Base-by-base conservation (phyloP, 2,113 vertebrate species). In the Gasterosteus nipponicus region DNA sequence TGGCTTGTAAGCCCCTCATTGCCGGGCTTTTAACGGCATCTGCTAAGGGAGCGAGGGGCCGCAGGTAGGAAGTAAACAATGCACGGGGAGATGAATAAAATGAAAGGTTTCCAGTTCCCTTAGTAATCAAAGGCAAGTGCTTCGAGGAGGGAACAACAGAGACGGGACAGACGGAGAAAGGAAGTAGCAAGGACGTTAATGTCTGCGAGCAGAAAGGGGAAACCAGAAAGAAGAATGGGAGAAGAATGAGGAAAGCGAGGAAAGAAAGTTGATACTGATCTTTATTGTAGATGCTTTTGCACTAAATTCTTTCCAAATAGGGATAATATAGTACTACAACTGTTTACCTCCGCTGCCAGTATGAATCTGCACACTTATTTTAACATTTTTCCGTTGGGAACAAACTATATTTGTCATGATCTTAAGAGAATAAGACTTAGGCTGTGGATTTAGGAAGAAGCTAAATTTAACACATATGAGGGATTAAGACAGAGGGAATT, bases 1-100 rank as follows among this genome's bases (percentile, higher is more conserved):
- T 9, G 41, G 41, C 80, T 9, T 31, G 41, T 22, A 10, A 51
- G 71, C 61, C 19, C 79, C 85, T 49, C 12, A 51, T 81, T 75
- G 61, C 62, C 71, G 71, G 47, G 75, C 86, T 88, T 86, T 89
- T 86, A 84, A 69, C 80, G 1, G 78, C 38, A 4, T 81, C 76
- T 22, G 11, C 26, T 15, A 18, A 62, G 42, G 63, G 73, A 53
- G 56, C 53, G 14, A 62, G 10, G 66, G 22, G 49, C 5, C 6
- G 39, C 22, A 10, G 29, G 46, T 56, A 69, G 71, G 47, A 61
- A 54, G 72, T 29, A 58, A 78, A 76, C 31, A 76, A 74, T 18
- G 61, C 63, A 49, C 3, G 19, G 51, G 75, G 53, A 57, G 69
- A 38, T 14, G 46, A 68, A 18, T 29, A 19, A 60, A 83, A 53